Evolutionary conservation across 2,888 invertebrate species (phyloP).

Genomic region (Prosapia bicincta): DNA sequence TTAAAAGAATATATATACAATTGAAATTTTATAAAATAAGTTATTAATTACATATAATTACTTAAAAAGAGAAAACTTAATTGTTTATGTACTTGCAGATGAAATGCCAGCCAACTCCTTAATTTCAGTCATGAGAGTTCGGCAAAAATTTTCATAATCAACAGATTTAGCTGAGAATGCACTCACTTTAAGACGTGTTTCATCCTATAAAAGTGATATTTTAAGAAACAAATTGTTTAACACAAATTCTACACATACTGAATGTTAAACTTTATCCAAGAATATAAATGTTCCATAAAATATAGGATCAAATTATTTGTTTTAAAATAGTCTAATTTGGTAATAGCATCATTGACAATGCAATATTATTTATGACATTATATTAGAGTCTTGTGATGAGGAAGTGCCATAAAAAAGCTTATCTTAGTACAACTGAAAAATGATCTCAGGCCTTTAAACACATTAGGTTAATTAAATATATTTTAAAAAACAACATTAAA

Average conservation of each 20-base stretch:
- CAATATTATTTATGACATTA: not conserved
- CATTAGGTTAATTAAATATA: too few relatives aligned
- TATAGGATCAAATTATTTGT: too few relatives aligned
- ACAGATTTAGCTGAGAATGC: slow-evolving; percentile 66
- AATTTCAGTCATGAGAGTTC: slow-evolving; percentile 66
- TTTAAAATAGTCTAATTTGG: too few relatives aligned
- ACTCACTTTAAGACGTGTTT: slow-evolving; percentile 71
- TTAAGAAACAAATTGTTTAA: not conserved
- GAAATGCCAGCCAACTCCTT: slow-evolving; percentile 55
- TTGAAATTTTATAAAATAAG: too few relatives aligned
- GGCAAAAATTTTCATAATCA: slow-evolving; percentile 73
- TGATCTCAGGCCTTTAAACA: too few relatives aligned
- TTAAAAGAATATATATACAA: too few relatives aligned
- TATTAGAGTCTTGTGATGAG: not conserved
- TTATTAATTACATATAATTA: too few relatives aligned
- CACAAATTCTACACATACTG: not conserved
- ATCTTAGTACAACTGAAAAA: too few relatives aligned
- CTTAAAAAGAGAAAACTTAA: too few relatives aligned
- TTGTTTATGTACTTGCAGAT: not conserved
- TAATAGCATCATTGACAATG: not conserved
- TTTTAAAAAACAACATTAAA: too few relatives aligned
- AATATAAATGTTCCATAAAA: not conserved
- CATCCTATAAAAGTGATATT: slow-evolving; percentile 59
- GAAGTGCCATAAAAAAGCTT: slow-evolving; percentile 13
- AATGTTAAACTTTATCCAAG: not conserved